phyloP scores from a whole-genome alignment of 2,113 vertebrate species.

The Perognathus longimembris region DNA sequence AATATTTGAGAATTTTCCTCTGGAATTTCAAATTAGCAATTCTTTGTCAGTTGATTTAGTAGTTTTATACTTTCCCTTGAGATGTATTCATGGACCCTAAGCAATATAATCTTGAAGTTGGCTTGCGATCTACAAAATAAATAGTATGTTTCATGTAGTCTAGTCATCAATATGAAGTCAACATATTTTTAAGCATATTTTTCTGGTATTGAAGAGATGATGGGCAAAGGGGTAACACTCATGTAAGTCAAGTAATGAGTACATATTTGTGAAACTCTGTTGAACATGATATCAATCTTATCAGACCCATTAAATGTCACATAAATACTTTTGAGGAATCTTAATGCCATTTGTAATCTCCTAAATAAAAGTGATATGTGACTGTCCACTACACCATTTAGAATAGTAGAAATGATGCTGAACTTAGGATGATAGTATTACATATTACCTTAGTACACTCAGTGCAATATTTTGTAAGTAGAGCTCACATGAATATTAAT shows the following conservation, averaged over 20 bases:
- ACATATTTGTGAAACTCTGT: too few relatives aligned
- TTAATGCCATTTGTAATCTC: neutral
- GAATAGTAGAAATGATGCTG: neutral
- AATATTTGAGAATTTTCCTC: conserved; percentile 20
- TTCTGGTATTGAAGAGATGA: too few relatives aligned
- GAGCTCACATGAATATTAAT: neutral
- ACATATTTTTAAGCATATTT: too few relatives aligned
- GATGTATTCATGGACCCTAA: conserved; percentile 30
- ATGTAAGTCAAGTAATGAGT: too few relatives aligned
- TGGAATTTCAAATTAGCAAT: conserved; percentile 44
- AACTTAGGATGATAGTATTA: neutral
- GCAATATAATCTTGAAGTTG: conserved; percentile 73
- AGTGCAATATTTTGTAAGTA: neutral
- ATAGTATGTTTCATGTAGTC: neutral
- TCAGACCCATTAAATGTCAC: conserved; percentile 14
- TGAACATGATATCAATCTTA: neutral
- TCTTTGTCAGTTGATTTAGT: conserved; percentile 63
- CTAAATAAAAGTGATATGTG: neutral
- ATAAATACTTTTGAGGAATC: conserved; percentile 39
- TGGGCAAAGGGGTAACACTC: too few relatives aligned
- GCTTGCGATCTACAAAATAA: neutral
- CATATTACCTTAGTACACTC: neutral
- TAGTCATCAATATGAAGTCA: neutral
- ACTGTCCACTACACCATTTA: neutral
- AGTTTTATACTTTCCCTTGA: conserved; percentile 8